Evolutionary conservation across 2,888 invertebrate genomes (phyloP), one percentile per base, ranked within the genome.

Genomic region (Mythimna loreyi): DNA sequence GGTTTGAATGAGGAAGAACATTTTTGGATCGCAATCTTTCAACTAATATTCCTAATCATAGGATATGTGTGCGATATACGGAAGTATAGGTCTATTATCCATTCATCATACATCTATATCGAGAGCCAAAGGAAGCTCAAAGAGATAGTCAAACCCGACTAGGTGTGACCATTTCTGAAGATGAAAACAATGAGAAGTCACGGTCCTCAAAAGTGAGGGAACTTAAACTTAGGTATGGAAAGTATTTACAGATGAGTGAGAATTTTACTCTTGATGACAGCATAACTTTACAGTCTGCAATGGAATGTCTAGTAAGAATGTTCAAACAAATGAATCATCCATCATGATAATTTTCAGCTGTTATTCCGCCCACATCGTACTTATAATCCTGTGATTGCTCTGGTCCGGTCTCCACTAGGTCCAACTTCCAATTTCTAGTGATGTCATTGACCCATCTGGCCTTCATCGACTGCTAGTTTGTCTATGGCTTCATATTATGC

Each of bases 401-500:
- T 56, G 66, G 28, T 69, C 45, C 67, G 68, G 71, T 70, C 49
- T 47, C 25, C 71, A 72, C 72, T 50, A 77, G 66, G 53, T 66
- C 50, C 53, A 43, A 69, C 60, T 80, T 62, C 61, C 58, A 62
- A 57, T 52, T 49, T 67, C 63, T 67, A 45, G 57, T 30, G 16
- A 62, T 64, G 72, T 74, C 72, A 80, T 68, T 78, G 73, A 67
- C 59, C 77, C n/a, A 67, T 55, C 67, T 75, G 60, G 30, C 56
- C 47, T 76, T 62, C 45, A 72, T 72, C 70, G 72, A 81, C 85
- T 83, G 82, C 80, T 81, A 76, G 70, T 67, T 63, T 65, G 45
- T 61, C 60, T 70, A 71, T 59, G 55, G 55, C 13, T 40, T 16
- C 50, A 25, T 59, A 45, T 60, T 65, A 73, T 78, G 79, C 45